A percentile compares a stretch with the other conserved stretches of the same genome.
These are phyloP conservation scores for Oryzaephilus surinamensis DNA, from an alignment of 1,140 invertebrate genomes.

Conservation along the genomic window DNA sequence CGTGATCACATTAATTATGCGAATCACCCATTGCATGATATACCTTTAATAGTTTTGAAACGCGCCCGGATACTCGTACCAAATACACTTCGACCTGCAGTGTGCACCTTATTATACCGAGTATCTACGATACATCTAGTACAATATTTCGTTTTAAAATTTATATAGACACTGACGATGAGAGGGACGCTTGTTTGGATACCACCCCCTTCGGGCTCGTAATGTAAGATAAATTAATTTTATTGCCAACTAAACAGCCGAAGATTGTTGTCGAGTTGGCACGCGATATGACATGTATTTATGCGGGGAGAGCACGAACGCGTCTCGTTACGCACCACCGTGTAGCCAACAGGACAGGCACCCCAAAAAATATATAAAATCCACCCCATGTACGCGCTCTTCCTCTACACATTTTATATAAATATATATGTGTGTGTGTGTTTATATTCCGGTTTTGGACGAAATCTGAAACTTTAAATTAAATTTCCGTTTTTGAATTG, in stretches of 20 bases:
- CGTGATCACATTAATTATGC: slow-evolving; percentile 36
- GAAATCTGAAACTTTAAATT: slow-evolving; percentile 34
- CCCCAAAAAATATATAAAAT: too few species aligned
- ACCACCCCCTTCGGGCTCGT: slow-evolving; percentile 19
- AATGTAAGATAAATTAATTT: slow-evolving; percentile 39
- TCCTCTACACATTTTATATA: too few species aligned
- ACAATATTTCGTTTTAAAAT: too few species aligned
- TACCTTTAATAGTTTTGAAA: slow-evolving; percentile 1
- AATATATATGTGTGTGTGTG: too few species aligned
- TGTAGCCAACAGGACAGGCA: neutral
- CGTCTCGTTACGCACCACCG: slow-evolving; percentile 8
- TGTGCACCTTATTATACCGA: too few species aligned
- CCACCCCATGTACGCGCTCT: too few species aligned
- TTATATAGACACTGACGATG: too few species aligned
- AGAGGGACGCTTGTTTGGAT: too few species aligned
- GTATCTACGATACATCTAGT: too few species aligned
- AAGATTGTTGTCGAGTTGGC: slow-evolving; percentile 34
- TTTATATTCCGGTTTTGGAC: too few species aligned
- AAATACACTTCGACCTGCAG: too few species aligned
- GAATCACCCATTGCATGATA: slow-evolving; percentile 31
- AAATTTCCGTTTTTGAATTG: slow-evolving; percentile 35
- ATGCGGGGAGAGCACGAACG: slow-evolving; percentile 22
- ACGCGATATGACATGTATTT: slow-evolving; percentile 33
- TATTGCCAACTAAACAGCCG: slow-evolving; percentile 37
- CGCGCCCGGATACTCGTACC: too few species aligned